These are phyloP conservation scores for Smutsia temminckii DNA, from an alignment of 2,797 vertebrate species.

Conservation along the genomic window DNA sequence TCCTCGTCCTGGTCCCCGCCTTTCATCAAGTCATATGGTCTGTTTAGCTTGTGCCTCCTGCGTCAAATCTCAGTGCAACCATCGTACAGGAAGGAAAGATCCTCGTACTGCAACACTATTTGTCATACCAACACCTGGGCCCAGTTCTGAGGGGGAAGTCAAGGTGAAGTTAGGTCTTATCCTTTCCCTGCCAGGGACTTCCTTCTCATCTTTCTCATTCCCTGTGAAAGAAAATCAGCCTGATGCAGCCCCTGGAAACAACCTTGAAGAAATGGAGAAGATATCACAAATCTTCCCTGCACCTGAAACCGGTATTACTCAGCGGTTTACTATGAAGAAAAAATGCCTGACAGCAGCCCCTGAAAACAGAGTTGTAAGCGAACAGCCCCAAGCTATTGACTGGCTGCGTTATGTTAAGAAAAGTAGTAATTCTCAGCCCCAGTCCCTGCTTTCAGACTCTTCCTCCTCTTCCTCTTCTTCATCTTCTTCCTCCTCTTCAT, in stretches of 20 bases:
- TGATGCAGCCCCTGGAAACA: not conserved
- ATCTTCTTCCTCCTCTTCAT: conserved; percentile 30
- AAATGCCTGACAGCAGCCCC: not conserved
- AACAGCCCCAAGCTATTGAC: conserved; percentile 44
- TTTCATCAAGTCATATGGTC: conserved; percentile 66
- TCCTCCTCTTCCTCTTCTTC: not conserved
- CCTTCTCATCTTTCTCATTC: not conserved
- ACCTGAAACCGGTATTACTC: not conserved
- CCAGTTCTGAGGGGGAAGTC: conserved; percentile 42
- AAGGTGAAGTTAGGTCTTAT: conserved; percentile 63
- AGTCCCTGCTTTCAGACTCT: not conserved
- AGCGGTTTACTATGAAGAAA: not conserved
- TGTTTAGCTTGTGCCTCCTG: conserved; percentile 75
- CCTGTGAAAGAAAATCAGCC: conserved; percentile 28
- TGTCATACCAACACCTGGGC: conserved; percentile 68
- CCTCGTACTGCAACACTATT: conserved; percentile 62
- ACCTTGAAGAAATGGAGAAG: conserved; percentile 29
- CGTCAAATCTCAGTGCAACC: conserved; percentile 65
- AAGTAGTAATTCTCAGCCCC: not conserved
- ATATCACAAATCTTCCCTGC: not conserved
- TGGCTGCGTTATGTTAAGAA: conserved; percentile 74
- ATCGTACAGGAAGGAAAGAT: conserved; percentile 69
- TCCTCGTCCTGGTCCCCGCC: conserved; percentile 74
- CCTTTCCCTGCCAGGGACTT: conserved; percentile 67
- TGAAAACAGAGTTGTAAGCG: conserved; percentile 34